Conservation (phyloP, 1,140 invertebrate species). For the Tetramorium alpestre region DNA sequence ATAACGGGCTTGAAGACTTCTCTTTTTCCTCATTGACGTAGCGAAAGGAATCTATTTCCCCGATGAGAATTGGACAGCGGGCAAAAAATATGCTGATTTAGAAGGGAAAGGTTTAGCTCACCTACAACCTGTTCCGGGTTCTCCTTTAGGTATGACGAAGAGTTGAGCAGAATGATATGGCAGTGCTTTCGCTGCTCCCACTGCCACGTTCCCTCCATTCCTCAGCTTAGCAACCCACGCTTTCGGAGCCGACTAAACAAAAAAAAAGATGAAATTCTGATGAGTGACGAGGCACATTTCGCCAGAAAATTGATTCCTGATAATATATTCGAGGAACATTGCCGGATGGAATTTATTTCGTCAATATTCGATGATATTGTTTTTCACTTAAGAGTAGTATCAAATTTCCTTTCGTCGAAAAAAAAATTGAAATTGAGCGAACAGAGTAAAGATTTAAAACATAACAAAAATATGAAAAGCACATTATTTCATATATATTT, state of each 20-base stretch:
- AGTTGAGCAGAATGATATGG: conserved; percentile 83
- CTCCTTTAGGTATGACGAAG: conserved; percentile 83
- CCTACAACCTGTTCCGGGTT: conserved; percentile 82
- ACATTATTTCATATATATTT: background rate
- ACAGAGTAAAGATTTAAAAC: background rate
- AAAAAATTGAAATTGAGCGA: background rate
- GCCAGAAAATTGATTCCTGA: background rate
- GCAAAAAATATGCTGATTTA: conserved; percentile 66
- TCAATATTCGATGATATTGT: background rate
- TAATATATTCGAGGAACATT: background rate
- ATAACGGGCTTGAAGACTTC: conserved; percentile 54
- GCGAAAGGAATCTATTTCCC: conserved; percentile 43
- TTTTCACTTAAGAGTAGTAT: background rate
- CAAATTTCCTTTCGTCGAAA: background rate
- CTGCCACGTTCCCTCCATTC: conserved; percentile 85
- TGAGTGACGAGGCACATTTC: background rate
- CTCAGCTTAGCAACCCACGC: conserved; percentile 79
- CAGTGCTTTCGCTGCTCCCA: conserved; percentile 85
- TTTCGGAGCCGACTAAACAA: conserved; percentile 70
- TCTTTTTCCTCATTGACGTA: conserved; percentile 30
- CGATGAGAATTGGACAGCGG: conserved; percentile 18
- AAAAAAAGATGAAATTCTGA: conserved; percentile 34
- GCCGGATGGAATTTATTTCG: background rate
- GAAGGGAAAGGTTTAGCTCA: conserved; percentile 61
- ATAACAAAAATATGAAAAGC: background rate